Evolutionary conservation across 1,140 invertebrate species (phyloP), one percentile per base, ranked within the genome.

Genomic region (Palaemon carinicauda): DNA sequence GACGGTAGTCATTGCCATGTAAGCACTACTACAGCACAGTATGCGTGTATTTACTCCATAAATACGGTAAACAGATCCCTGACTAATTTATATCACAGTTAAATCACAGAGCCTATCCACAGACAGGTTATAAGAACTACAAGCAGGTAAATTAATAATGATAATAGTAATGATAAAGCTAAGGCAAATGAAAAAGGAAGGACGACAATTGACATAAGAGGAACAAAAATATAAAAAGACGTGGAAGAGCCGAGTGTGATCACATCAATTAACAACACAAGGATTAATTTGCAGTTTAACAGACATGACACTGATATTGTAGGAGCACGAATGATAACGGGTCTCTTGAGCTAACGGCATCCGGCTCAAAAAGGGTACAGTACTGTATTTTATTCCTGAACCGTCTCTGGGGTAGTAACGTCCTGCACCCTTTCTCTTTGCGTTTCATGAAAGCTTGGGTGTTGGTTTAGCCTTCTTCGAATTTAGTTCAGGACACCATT

Each of bases 1-100:
- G 27, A 73, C n/a, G n/a, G 24, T 15, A 73, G 33, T 27, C 21
- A n/a, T 79, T 27, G 51, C n/a, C 17, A 51, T 4, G 41, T 19
- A 27, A 27, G 19, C 29, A 52, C 10, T 29, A 31, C 21, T 15
- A 33, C 29, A 15, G 27, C 15, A n/a, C 14, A 29, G 14, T 12
- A 15, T 27, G 17, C 14, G 60, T 29, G 75, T 19, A 29, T 15
- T 54, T 24, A 80, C 56, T 80, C 12, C 52, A 27, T 54, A 54
- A 50, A 27, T 27, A 80, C 52, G 33, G 17, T n/a, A 17, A 56
- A 80, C 77, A 52, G 56, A 80, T 80, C 75, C 77, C 77, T 80
- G 77, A 80, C 77, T 80, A 80, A 80, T 80, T 60, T 80, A 80
- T 80, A 80, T 80, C 77, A 80, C 77, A 80, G 77, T 56, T 33